phyloP scores from a whole-genome alignment of 2,888 invertebrate species.

The Agrotis clavis region DNA sequence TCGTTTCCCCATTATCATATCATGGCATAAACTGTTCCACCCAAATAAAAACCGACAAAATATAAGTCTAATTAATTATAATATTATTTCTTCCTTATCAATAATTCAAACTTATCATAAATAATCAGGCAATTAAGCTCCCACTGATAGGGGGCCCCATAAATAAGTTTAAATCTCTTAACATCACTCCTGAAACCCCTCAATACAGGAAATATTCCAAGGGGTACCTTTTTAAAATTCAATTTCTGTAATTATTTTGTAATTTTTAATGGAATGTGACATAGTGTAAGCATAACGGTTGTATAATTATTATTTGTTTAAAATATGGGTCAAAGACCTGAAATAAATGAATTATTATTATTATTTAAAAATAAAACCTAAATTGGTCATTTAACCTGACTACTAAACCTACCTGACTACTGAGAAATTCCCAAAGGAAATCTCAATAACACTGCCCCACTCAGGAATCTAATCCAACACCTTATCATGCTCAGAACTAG shows the following conservation, averaged over 20 bases:
- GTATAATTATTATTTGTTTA: too few relatives aligned
- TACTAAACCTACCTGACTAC: too few relatives aligned
- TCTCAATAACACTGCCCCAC: not conserved
- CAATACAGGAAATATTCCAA: not conserved
- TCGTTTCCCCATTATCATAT: slow-evolving; percentile 7
- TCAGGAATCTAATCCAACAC: not conserved
- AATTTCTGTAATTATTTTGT: too few relatives aligned
- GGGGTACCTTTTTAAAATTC: too few relatives aligned
- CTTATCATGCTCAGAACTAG: not conserved
- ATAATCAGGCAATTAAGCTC: not conserved
- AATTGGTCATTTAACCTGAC: too few relatives aligned
- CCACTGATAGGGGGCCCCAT: not conserved
- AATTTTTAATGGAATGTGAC: too few relatives aligned
- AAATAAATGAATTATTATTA: too few relatives aligned
- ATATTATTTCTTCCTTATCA: slow-evolving; percentile 8
- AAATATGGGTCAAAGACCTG: too few relatives aligned
- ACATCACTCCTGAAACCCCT: not conserved
- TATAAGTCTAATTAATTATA: slow-evolving; percentile 9
- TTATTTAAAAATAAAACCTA: too few relatives aligned
- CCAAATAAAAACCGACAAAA: not conserved
- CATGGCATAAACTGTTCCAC: not conserved
- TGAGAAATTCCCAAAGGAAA: not conserved
- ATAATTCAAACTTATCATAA: not conserved
- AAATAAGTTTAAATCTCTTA: not conserved
- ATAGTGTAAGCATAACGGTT: too few relatives aligned